Base-by-base conservation (phyloP, 2,797 vertebrate species). In the Mionectes olivaceus region DNA sequence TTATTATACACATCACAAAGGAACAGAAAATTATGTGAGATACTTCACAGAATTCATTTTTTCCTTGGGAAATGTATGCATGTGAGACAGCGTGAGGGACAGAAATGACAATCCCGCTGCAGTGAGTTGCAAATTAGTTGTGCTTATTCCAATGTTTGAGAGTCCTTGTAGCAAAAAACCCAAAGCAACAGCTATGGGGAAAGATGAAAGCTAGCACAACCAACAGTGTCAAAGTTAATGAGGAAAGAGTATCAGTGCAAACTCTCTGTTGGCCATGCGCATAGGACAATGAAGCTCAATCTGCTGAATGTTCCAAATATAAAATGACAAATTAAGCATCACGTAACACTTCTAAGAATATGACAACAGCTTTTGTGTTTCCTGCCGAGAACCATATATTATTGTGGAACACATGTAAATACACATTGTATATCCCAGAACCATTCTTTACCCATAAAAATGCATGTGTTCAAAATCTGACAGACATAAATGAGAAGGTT, bases 351-450 rank as follows among this genome's bases (percentile, higher is more conserved):
- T 96, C 80, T 87, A 94, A 96, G 86, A 63, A 49, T 82, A 69
- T 11, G 30, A 94, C 87, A 97, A 91, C 86, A 70, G 75, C 78
- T 96, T 95, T 96, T 97, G 96, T 95, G 93, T 83, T 96, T 94
- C 52, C 84, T 89, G 83, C 63, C 1, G 5, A 94, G 82, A 95
- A 78, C 44, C 41, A 89, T 80, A 73, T 65, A 81, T 59, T 96
- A 93, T 60, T 77, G 84, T 88, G 89, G 77, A 87, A 85, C 32
- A 52, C 68, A 94, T 94, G 83, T 91, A 94, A 95, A 97, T 94
- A 75, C 60, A 63, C n/a, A 43, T 23, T 77, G 56, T 57, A 28
- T 47, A 76, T 74, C 82, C 87, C 70, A 41, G 59, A 68, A 57
- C 37, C 21, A 32, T 91, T 79, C 69, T 78, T 79, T 22, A 10